Evolutionary conservation across 2,113 vertebrate genomes (phyloP).

Genomic region (Scatophagus argus): DNA sequence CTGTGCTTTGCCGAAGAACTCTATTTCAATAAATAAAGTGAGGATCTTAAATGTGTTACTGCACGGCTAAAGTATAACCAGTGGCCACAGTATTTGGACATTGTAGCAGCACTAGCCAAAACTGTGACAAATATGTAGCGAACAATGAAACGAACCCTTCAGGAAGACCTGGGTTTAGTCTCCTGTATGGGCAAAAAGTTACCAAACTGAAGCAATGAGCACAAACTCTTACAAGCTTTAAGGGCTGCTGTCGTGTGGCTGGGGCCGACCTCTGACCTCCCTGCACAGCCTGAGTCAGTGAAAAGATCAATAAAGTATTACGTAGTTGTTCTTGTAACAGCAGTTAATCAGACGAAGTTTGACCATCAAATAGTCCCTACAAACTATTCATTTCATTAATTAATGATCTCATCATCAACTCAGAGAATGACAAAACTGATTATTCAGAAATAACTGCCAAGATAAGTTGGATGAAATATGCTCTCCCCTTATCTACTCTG

Average conservation of each 20-base stretch:
- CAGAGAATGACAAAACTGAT: constrained; percentile 31
- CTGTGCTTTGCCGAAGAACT: constrained; percentile 14
- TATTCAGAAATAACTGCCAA: constrained; percentile 15
- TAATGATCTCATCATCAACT: constrained; percentile 25
- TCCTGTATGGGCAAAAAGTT: constrained; percentile 4
- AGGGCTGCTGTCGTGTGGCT: constrained; percentile 12
- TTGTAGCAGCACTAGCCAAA: constrained; percentile 35
- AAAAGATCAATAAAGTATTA: constrained; percentile 39
- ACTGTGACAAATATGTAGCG: constrained; percentile 30
- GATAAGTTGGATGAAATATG: constrained; percentile 32
- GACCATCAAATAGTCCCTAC: not conserved
- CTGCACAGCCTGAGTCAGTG: not conserved
- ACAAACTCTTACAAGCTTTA: constrained; percentile 13
- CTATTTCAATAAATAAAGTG: constrained; percentile 41
- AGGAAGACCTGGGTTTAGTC: not conserved
- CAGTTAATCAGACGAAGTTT: not conserved
- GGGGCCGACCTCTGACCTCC: constrained; percentile 56
- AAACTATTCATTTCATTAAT: constrained; percentile 22
- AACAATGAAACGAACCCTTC: not conserved
- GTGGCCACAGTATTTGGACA: constrained; percentile 10
- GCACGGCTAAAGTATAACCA: not conserved
- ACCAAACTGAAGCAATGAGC: not conserved
- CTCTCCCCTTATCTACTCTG: constrained; percentile 20
- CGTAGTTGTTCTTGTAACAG: not conserved
- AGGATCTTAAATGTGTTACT: constrained; percentile 19